Evolutionary conservation across 2,113 vertebrate genomes (phyloP), one percentile per base, ranked within the genome.

Genomic region (Saccopteryx leptura): DNA sequence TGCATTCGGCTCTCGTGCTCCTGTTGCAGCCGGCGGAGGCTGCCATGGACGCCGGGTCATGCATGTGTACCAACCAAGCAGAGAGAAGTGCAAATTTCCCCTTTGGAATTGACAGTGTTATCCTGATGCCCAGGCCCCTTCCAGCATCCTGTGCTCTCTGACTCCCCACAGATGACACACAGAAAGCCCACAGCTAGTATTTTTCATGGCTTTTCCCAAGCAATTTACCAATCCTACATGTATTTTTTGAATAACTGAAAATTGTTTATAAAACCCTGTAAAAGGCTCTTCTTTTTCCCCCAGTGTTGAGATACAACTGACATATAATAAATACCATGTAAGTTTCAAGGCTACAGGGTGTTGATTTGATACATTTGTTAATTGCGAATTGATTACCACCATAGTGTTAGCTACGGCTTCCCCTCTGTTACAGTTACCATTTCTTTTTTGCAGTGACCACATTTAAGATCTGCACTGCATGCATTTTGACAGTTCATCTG

Each of bases 1-100:
- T 19, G 9, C 0, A 0, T 4, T 6, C 23, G 72, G 63, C 68
- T 48, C 31, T 6, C 33, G 19, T 56, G 12, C 56, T 78, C 28
- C 26, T 68, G 2, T 5, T 18, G 23, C 48, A 68, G 46, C 8
- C 23, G 10, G 18, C 26, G 21, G 83, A n/a, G 33, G 74, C 5
- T 18, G 50, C 21, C 8, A 1, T 2, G 6, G 3, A 28, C 31
- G 9, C 39, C 11, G 92, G 7, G 50, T 10, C 33, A 0, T 5
- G 52, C 46, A 7, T 3, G 19, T 7, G 56, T 54, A 46, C 8
- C 33, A 21, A 46, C 8, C 33, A 21, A 19, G 8, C 11, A 17
- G 56, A 68, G 28, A 10, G 66, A 21, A 31, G 12, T n/a, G 17
- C 48, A 31, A 23, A 9, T 72, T 58, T 26, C 33, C 28, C 21